Conservation (phyloP, 2,113 vertebrate genomes). For the Thymallus thymallus region DNA sequence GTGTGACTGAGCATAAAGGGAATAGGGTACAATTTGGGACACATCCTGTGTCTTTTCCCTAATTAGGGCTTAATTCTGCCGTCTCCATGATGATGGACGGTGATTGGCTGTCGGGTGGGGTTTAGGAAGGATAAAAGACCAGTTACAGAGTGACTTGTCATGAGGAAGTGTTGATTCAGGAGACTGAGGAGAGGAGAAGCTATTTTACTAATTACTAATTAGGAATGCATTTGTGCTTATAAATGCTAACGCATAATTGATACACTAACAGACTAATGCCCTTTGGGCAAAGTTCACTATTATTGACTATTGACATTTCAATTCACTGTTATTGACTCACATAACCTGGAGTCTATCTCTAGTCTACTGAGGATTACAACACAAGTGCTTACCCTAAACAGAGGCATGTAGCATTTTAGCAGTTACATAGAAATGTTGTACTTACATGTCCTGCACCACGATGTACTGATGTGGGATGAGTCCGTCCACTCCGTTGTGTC, state of each 20-base stretch:
- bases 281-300: not conserved
- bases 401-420: too few relatives aligned
- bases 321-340: not conserved
- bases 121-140: conserved; percentile 11
- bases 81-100: not conserved
- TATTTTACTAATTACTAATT: not conserved
- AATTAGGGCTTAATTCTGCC: conserved; percentile 25
- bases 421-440: not conserved
- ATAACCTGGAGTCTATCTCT: too few relatives aligned
- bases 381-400: too few relatives aligned
- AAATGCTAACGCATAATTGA: not conserved
- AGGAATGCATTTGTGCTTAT: not conserved
- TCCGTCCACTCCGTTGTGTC: conserved; percentile 91
- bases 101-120: conserved; percentile 4
- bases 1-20: too few relatives aligned
- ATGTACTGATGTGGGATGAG: conserved; percentile 97
- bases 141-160: not conserved
- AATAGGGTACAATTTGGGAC: too few relatives aligned
- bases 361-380: too few relatives aligned
- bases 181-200: not conserved
- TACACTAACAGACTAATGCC: not conserved
- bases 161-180: not conserved
- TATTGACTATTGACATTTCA: not conserved
- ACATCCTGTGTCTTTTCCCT: not conserved
- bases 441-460: conserved; percentile 94